These are phyloP conservation scores for Pseudococcus longispinus DNA, from an alignment of 2,888 invertebrate species.

Conservation along the genomic window DNA sequence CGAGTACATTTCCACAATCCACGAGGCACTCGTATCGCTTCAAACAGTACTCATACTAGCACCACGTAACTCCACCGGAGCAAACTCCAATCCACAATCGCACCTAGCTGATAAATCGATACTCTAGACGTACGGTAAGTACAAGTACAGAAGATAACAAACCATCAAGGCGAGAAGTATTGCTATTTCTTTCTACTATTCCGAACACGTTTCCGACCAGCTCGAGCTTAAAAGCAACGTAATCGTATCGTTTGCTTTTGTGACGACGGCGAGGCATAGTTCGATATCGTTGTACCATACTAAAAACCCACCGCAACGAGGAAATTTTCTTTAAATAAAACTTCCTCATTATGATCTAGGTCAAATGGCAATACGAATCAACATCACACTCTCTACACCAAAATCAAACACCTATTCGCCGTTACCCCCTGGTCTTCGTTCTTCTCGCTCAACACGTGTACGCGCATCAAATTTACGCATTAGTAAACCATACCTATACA, in stretches of 20 bases:
- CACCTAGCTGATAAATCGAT: not conserved
- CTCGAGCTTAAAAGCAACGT: too few relatives aligned
- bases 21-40: not conserved
- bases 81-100: not conserved
- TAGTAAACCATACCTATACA: too few relatives aligned
- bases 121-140: not conserved
- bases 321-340: constrained; percentile 40
- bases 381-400: not conserved
- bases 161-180: not conserved
- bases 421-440: not conserved
- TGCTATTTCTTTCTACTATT: not conserved
- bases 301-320: not conserved
- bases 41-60: not conserved
- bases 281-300: not conserved
- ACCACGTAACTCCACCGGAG: not conserved
- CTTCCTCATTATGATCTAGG: constrained; percentile 43
- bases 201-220: not conserved
- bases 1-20: not conserved
- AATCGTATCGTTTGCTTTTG: too few relatives aligned
- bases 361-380: constrained; percentile 10
- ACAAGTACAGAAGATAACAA: not conserved
- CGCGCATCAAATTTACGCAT: not conserved
- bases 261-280: not conserved
- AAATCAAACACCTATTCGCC: constrained; percentile 23
- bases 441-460: not conserved